phyloP scores from a whole-genome alignment of 2,797 vertebrate species.

The Pseudocheirus occidentalis region DNA sequence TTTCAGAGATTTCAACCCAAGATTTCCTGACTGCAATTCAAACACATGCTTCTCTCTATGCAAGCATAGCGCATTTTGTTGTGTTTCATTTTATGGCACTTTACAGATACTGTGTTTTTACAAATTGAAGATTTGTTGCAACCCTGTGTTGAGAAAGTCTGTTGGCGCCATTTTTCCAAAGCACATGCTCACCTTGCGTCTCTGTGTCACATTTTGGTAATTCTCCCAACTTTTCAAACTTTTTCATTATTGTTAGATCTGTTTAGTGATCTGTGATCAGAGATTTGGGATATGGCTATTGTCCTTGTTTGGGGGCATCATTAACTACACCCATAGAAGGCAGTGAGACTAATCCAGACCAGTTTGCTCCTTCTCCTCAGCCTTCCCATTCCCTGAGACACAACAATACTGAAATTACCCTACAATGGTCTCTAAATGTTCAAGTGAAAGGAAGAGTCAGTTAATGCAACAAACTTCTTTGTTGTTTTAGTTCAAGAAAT shows the following conservation, averaged over 20 bases:
- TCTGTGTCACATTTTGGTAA: not conserved
- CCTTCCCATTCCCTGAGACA: not conserved
- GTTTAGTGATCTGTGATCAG: not conserved
- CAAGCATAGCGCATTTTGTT: not conserved
- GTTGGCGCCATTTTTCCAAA: not conserved
- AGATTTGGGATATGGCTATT: not conserved
- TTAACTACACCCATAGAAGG: not conserved
- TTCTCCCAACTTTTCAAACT: not conserved
- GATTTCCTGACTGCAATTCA: not conserved
- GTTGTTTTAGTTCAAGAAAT: not conserved
- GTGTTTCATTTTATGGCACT: not conserved
- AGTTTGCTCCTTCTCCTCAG: not conserved
- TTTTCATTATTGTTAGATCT: not conserved
- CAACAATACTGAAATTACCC: not conserved
- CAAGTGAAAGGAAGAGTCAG: not conserved
- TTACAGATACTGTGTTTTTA: not conserved
- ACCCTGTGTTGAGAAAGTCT: not conserved
- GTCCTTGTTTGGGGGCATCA: not conserved
- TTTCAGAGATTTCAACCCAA: not conserved
- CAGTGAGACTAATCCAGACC: not conserved
- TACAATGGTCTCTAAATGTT: not conserved
- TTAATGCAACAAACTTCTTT: not conserved
- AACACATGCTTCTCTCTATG: not conserved
- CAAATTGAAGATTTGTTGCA: not conserved
- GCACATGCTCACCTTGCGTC: not conserved